These are phyloP conservation scores for Rhagologus leucostigma DNA, from an alignment of 2,113 vertebrate species.

Conservation along the genomic window DNA sequence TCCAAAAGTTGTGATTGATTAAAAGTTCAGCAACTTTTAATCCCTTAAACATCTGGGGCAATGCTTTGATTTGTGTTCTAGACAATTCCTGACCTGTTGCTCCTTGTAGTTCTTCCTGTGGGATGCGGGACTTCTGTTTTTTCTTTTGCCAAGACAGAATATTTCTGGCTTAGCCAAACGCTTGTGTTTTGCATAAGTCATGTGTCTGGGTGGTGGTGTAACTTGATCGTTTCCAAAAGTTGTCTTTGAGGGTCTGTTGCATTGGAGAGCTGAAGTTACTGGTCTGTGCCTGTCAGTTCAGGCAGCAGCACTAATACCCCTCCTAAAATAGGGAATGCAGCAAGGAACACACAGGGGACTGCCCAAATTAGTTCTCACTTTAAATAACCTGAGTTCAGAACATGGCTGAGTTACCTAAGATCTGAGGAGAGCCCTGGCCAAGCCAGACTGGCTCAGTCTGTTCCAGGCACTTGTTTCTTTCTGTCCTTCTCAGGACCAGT, in stretches of 20 bases:
- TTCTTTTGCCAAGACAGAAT: neutral
- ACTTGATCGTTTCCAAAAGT: neutral
- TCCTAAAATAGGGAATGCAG: neutral
- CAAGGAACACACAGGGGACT: neutral
- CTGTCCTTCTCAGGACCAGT: accelerated
- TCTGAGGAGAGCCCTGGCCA: neutral
- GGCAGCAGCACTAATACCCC: neutral
- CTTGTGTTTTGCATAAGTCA: neutral
- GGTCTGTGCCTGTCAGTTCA: neutral
- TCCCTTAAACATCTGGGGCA: neutral
- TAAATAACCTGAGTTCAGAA: neutral
- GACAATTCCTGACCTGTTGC: neutral
- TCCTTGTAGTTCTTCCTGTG: neutral
- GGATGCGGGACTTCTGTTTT: neutral
- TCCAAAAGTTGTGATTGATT: neutral
- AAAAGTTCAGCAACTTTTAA: neutral
- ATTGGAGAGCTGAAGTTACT: neutral
- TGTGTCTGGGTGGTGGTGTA: neutral
- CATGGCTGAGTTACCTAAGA: neutral
- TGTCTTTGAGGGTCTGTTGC: neutral
- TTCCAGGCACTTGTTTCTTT: neutral
- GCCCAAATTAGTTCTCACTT: neutral
- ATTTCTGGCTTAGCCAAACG: neutral
- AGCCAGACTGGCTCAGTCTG: neutral
- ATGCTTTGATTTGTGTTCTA: neutral